phyloP scores from a whole-genome alignment of 2,797 vertebrate species.

The Diceros bicornis region DNA sequence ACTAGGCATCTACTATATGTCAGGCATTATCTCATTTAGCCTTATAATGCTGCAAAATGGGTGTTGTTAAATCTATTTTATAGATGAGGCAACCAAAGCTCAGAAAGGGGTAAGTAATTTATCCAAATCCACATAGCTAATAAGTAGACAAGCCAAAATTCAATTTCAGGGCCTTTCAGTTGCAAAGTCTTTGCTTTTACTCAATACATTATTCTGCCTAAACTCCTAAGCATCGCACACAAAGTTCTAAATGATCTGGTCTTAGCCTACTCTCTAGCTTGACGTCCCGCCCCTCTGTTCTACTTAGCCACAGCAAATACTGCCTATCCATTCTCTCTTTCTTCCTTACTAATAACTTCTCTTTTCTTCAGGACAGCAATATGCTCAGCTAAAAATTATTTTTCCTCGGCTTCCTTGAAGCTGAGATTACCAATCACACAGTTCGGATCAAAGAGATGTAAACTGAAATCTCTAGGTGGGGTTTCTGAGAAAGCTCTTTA shows the following conservation, averaged over 20 bases:
- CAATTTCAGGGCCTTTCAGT: background rate
- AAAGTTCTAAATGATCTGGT: background rate
- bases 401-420: background rate
- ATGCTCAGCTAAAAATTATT: slow-evolving; percentile 34
- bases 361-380: slow-evolving; percentile 14
- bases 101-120: slow-evolving; percentile 32
- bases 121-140: slow-evolving; percentile 24
- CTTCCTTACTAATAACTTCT: background rate
- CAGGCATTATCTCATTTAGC: slow-evolving; percentile 9
- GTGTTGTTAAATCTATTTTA: background rate
- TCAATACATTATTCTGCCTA: slow-evolving; percentile 17
- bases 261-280: background rate
- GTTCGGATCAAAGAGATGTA: slow-evolving; percentile 35
- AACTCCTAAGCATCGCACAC: background rate
- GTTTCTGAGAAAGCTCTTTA: slow-evolving; percentile 53
- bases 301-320: background rate
- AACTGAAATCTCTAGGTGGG: slow-evolving; percentile 43
- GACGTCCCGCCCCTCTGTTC: background rate
- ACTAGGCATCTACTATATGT: background rate
- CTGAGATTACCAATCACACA: slow-evolving; percentile 4
- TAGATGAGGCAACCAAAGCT: background rate
- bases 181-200: slow-evolving; percentile 46
- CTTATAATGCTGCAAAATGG: background rate
- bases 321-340: background rate
- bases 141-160: background rate